Conservation (phyloP, 2,888 invertebrate genomes). For the Pammene aurita region DNA sequence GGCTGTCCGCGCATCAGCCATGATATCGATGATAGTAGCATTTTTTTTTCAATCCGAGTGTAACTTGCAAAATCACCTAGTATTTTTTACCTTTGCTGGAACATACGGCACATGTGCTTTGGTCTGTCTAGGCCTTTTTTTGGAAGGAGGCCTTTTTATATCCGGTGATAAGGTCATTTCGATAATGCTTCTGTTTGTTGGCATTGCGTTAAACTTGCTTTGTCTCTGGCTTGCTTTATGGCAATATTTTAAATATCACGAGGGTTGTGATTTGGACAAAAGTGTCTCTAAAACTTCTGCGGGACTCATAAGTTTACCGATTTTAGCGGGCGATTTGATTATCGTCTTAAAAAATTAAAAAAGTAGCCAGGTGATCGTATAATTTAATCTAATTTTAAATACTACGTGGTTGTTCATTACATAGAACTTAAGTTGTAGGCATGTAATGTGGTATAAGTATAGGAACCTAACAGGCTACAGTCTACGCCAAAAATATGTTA, state of each 20-base stretch:
- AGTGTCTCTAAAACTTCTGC: slow-evolving; percentile 54
- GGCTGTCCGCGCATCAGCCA: slow-evolving; percentile 55
- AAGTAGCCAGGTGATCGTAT: neutral
- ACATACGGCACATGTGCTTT: slow-evolving; percentile 57
- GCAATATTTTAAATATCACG: slow-evolving; percentile 46
- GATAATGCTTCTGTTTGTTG: slow-evolving; percentile 49
- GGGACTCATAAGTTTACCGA: slow-evolving; percentile 49
- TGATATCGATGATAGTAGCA: slow-evolving; percentile 54
- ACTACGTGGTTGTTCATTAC: too few species aligned
- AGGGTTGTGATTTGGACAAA: neutral
- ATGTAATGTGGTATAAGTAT: too few species aligned
- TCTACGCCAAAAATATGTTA: too few species aligned
- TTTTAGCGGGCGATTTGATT: slow-evolving; percentile 55
- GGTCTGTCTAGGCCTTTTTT: slow-evolving; percentile 58
- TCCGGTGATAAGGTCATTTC: slow-evolving; percentile 52
- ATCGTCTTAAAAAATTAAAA: slow-evolving; percentile 36
- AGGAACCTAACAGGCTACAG: too few species aligned
- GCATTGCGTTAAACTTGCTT: slow-evolving; percentile 50
- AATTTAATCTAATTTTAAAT: neutral
- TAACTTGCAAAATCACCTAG: slow-evolving; percentile 46
- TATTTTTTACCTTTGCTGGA: slow-evolving; percentile 59
- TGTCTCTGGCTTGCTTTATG: slow-evolving; percentile 51
- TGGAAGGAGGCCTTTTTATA: slow-evolving; percentile 57
- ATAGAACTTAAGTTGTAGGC: too few species aligned
- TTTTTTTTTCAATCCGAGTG: slow-evolving; percentile 58